Evolutionary conservation across 2,888 invertebrate genomes (phyloP).

Genomic region (Laothoe populi): DNA sequence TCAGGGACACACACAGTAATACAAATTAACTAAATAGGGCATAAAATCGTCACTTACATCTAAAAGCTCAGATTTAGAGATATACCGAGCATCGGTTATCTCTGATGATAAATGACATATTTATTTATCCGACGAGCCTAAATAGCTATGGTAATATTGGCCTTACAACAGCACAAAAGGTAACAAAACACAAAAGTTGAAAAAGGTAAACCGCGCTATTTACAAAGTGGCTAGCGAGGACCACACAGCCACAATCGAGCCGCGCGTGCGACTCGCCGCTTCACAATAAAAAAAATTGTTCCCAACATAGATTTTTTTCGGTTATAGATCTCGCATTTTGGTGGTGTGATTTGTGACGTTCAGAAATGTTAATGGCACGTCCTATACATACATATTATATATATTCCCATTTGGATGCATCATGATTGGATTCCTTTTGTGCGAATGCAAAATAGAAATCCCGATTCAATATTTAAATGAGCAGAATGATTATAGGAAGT

Average conservation of each 20-base stretch:
- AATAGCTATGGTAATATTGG: slow-evolving; percentile 85
- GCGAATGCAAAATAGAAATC: slow-evolving; percentile 30
- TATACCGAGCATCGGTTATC: slow-evolving; percentile 81
- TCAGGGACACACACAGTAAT: slow-evolving; percentile 54
- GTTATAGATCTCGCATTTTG: slow-evolving; percentile 83
- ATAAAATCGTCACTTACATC: slow-evolving; percentile 76
- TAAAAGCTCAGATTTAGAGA: slow-evolving; percentile 65
- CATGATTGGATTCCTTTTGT: slow-evolving; percentile 35
- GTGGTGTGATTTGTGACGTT: slow-evolving; percentile 84
- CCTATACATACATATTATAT: slow-evolving; percentile 64
- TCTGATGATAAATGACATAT: slow-evolving; percentile 85
- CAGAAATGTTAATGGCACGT: slow-evolving; percentile 80
- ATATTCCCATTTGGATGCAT: slow-evolving; percentile 58
- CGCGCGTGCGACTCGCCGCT: slow-evolving; percentile 82
- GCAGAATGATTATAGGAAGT: slow-evolving; percentile 42
- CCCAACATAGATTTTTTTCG: slow-evolving; percentile 81
- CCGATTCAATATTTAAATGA: slow-evolving; percentile 26
- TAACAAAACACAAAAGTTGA: slow-evolving; percentile 85
- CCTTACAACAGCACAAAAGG: slow-evolving; percentile 85
- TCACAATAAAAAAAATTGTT: slow-evolving; percentile 75
- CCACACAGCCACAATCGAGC: slow-evolving; percentile 84
- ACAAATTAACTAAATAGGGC: slow-evolving; percentile 68
- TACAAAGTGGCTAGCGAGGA: slow-evolving; percentile 85
- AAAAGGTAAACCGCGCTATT: slow-evolving; percentile 85
- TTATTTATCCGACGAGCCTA: slow-evolving; percentile 84